A percentile compares a stretch with the other conserved stretches of the same genome.
phyloP scores from a whole-genome alignment of 2,113 vertebrate species.

The Orcinus orca region DNA sequence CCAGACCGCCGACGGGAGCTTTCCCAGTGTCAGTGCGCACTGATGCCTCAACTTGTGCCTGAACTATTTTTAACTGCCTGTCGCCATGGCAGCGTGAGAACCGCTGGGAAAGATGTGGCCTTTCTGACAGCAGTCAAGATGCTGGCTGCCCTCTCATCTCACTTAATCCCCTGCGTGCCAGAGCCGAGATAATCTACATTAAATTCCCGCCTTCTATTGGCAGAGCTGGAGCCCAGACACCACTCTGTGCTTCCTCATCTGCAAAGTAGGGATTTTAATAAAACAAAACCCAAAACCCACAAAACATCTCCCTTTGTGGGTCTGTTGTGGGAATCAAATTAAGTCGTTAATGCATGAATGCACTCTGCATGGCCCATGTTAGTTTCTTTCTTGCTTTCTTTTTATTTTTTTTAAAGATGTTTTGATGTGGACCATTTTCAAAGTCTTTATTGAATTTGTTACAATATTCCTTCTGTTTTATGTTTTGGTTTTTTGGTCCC shows the following conservation, averaged over 20 bases:
- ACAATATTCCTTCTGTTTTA: too few species aligned
- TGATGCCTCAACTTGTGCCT: conserved; percentile 35
- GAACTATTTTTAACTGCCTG: conserved; percentile 80
- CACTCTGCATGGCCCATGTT: background rate
- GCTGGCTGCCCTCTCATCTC: background rate
- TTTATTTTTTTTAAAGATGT: background rate
- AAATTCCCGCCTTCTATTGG: background rate
- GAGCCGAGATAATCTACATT: background rate
- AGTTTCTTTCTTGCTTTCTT: background rate
- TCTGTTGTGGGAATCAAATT: too few species aligned
- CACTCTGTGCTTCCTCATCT: background rate
- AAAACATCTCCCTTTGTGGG: too few species aligned
- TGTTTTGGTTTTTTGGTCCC: too few species aligned
- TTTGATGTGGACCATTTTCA: background rate
- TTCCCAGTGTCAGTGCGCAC: background rate
- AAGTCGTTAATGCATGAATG: background rate
- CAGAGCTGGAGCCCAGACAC: background rate
- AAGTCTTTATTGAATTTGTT: too few species aligned
- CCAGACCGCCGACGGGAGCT: background rate
- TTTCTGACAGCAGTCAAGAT: conserved; percentile 59
- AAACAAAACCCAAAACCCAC: background rate
- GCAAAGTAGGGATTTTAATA: background rate
- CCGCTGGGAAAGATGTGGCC: conserved; percentile 28
- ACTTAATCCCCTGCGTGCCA: background rate
- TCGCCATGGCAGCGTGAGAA: conserved; percentile 76